A percentile compares a stretch with the other conserved stretches of the same genome.
These are phyloP conservation scores for Andricus curvator DNA, from an alignment of 2,888 invertebrate species.

Conservation along the genomic window DNA sequence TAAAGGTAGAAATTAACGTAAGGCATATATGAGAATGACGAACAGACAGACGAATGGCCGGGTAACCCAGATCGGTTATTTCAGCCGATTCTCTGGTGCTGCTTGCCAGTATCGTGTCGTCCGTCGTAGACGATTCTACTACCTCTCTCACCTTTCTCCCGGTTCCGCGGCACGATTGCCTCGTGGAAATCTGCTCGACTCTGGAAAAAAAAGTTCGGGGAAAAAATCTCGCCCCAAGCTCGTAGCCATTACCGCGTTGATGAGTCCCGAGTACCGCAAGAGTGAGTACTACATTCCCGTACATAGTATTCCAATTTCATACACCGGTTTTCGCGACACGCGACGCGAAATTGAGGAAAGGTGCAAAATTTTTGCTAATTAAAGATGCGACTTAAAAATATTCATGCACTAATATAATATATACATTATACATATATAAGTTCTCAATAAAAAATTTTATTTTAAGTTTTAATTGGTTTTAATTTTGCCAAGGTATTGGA, in stretches of 20 bases:
- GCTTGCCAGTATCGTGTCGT: constrained; percentile 73
- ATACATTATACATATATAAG: no score
- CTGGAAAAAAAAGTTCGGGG: constrained; percentile 15
- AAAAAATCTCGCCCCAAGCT: constrained; percentile 5
- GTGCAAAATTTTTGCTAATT: neutral
- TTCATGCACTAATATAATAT: neutral
- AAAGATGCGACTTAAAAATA: neutral
- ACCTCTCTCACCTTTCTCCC: constrained; percentile 48
- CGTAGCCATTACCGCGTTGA: constrained; percentile 50
- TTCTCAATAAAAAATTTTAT: no score
- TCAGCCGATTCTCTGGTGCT: constrained; percentile 70
- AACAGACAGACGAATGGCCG: constrained; percentile 75
- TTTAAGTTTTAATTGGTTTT: neutral
- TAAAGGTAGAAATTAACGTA: constrained; percentile 66
- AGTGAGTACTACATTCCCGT: constrained; percentile 59
- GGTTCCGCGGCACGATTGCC: constrained; percentile 6
- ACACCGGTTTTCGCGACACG: constrained; percentile 48
- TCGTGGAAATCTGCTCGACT: constrained; percentile 34
- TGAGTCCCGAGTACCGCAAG: constrained; percentile 56
- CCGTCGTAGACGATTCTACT: constrained; percentile 71
- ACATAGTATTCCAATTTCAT: constrained; percentile 33
- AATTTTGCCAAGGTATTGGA: neutral
- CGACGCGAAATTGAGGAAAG: constrained; percentile 25
- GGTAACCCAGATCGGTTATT: constrained; percentile 78
- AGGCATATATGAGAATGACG: constrained; percentile 54